Evolutionary conservation across 2,797 vertebrate species (phyloP), one percentile per base, ranked within the genome.

Genomic region (Hoplostethus atlanticus): DNA sequence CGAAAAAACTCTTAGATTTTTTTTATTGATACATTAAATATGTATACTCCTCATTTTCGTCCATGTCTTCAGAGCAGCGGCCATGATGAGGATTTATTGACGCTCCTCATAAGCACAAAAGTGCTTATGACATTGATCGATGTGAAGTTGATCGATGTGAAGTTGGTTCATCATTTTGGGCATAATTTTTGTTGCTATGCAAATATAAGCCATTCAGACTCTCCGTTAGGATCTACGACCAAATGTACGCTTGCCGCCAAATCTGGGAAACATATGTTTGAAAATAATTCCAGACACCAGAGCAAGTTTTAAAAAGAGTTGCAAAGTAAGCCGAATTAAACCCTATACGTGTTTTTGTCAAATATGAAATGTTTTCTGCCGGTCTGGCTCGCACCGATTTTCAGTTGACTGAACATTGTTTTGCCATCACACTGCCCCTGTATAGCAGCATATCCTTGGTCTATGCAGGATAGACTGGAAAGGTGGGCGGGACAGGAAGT

Each of bases 401-500:
- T 68, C 52, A 6, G n/a, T 28, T 21, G 47, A 56, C 42, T 40
- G 28, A 64, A 67, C 3, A 9, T 55, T 15, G 53, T 55, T 54
- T 55, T 34, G 15, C 53, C 30, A 31, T 55, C 30, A 34, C 6
- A n/a, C 53, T 31, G 25, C 11, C 44, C 3, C 42, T 1, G 12
- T 54, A 8, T 13, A 34, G 53, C 5, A 34, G 53, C 30, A n/a
- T 30, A 40, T 52, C 36, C 34, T 9, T n/a, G 62, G 30, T 48
- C 13, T 5, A 5, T 5, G 44, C 21, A 52, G 53, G 25, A 58
- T 66, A 73, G 60, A 34, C 31, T 15, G 40, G 76, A 46, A 53
- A 16, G 55, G 71, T 67, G 17, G 72, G 74, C 5, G 58, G 76
- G 69, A 83, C 71, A 58, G 67, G 65, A 80, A 67, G 68, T 83